Evolutionary conservation across 1,140 invertebrate genomes (phyloP).

Genomic region (Apis laboriosa): DNA sequence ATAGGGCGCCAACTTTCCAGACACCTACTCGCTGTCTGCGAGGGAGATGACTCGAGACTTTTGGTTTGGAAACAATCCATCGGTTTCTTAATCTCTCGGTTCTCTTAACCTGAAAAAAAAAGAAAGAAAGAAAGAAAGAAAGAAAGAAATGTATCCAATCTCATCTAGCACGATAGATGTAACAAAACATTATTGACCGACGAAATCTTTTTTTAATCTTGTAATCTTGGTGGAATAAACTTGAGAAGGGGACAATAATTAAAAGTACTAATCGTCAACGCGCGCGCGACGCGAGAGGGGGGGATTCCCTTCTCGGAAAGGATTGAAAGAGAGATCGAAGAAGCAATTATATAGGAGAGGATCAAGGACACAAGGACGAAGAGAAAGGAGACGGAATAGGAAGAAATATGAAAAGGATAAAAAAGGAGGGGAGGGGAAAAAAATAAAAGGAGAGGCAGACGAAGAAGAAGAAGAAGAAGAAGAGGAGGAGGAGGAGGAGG

Average conservation of each 20-base stretch:
- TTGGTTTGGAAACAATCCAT: not conserved
- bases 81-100: not conserved
- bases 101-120: not conserved
- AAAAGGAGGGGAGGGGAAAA: not conserved
- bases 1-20: not conserved
- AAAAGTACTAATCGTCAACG: not conserved
- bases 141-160: too few species aligned
- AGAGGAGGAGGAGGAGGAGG: not conserved
- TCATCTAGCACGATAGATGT: too few species aligned
- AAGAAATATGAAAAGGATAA: not conserved
- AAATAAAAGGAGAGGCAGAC: not conserved
- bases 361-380: not conserved
- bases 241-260: not conserved
- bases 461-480: not conserved
- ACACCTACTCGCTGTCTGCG: not conserved
- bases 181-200: too few species aligned
- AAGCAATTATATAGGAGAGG: too few species aligned
- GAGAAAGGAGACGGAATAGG: not conserved
- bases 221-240: too few species aligned
- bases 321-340: not conserved
- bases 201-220: too few species aligned
- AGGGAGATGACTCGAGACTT: not conserved
- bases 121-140: too few species aligned
- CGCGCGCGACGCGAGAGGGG: too few species aligned
- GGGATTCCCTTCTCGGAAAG: not conserved